Percentiles rank a stretch among this genome's conserved stretches.
phyloP scores from a whole-genome alignment of 2,113 vertebrate genomes.

The Erinaceus europaeus region DNA sequence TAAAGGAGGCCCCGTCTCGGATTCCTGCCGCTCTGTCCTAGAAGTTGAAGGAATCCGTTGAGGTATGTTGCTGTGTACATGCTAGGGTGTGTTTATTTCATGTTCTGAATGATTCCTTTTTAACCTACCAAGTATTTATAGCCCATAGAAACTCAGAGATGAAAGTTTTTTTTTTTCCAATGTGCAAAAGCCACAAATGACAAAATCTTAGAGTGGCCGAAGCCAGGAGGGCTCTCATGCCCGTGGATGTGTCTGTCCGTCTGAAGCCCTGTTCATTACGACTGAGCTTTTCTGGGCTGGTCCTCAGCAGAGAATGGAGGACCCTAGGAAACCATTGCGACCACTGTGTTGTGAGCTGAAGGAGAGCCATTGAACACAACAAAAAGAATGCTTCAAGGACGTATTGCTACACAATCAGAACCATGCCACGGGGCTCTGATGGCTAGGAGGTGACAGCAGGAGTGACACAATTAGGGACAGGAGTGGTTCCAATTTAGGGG shows the following conservation, averaged over 20 bases:
- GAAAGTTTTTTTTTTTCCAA: conserved; percentile 73
- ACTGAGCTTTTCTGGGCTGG: conserved; percentile 75
- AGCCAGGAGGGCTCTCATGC: conserved; percentile 74
- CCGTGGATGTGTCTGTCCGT: conserved; percentile 32
- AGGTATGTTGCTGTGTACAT: conserved; percentile 70
- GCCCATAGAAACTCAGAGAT: conserved; percentile 75
- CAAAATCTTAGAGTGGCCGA: conserved; percentile 76
- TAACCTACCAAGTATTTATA: conserved; percentile 78
- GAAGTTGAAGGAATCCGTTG: conserved; percentile 70
- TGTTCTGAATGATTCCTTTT: conserved; percentile 77
- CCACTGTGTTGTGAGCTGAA: conserved; percentile 77
- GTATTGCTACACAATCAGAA: conserved; percentile 74
- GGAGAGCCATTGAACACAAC: conserved; percentile 78
- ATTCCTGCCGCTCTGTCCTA: conserved; percentile 60
- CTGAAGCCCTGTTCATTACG: conserved; percentile 77
- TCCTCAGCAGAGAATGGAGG: conserved; percentile 75
- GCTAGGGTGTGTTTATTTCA: conserved; percentile 75
- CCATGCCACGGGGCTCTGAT: conserved; percentile 75
- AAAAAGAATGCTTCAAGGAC: conserved; percentile 79
- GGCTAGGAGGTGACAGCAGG: conserved; percentile 77
- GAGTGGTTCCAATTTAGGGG: conserved; percentile 77
- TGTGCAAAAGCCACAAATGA: conserved; percentile 76
- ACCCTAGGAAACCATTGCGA: conserved; percentile 63
- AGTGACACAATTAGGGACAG: conserved; percentile 78
- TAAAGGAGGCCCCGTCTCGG: conserved; percentile 62